These are phyloP conservation scores for Gymnothorax javanicus DNA, from an alignment of 2,797 vertebrate genomes.

Conservation along the genomic window DNA sequence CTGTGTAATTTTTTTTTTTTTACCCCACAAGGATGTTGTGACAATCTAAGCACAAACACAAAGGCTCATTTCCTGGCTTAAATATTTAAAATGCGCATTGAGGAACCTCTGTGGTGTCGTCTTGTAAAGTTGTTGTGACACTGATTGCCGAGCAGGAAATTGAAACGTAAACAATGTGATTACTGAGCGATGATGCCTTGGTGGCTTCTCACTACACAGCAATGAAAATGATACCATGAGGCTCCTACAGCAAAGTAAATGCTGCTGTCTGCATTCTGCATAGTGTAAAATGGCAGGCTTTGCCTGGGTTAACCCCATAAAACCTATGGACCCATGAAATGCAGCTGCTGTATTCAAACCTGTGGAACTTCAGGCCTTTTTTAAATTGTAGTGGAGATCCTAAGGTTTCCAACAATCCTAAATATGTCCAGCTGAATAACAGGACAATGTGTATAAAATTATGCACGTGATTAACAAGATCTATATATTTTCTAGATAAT, in stretches of 20 bases:
- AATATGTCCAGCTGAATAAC: too few species aligned
- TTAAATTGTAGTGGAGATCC: too few species aligned
- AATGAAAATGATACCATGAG: slow-evolving; percentile 47
- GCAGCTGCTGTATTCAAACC: too few species aligned
- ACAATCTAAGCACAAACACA: slow-evolving; percentile 33
- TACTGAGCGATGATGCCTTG: background rate
- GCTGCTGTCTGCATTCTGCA: slow-evolving; percentile 59
- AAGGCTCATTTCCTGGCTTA: background rate
- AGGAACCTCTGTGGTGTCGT: background rate
- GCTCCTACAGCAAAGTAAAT: slow-evolving; percentile 62
- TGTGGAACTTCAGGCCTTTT: too few species aligned
- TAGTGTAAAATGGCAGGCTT: slow-evolving; percentile 49
- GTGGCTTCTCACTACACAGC: slow-evolving; percentile 29
- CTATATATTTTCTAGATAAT: too few species aligned
- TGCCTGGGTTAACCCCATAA: slow-evolving; percentile 51
- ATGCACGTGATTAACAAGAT: too few species aligned
- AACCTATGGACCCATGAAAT: too few species aligned
- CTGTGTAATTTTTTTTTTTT: background rate
- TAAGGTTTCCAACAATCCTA: too few species aligned
- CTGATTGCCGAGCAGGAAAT: slow-evolving; percentile 29
- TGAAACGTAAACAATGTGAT: slow-evolving; percentile 32
- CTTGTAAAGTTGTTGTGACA: slow-evolving; percentile 40
- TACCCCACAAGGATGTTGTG: slow-evolving; percentile 32
- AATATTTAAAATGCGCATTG: background rate
- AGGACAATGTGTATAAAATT: too few species aligned